Percentiles rank a stretch among this genome's conserved stretches.
phyloP scores from a whole-genome alignment of 92 coral and sea anemone genomes.

The Phenganax subtilis region DNA sequence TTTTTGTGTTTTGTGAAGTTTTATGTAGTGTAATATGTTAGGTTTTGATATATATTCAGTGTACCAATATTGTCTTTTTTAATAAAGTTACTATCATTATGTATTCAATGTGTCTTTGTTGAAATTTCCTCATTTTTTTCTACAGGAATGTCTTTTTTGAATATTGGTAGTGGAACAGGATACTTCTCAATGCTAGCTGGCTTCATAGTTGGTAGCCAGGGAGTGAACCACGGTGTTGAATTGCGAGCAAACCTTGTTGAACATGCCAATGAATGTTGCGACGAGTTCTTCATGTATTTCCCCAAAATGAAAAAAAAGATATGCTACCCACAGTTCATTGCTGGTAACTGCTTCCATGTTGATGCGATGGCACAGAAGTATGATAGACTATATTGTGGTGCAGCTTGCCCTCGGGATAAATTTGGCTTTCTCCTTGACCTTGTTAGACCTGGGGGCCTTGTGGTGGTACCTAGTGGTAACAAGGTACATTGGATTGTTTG shows the following conservation, averaged over 20 bases:
- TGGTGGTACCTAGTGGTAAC: conserved; percentile 78
- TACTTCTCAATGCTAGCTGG: conserved; percentile 88
- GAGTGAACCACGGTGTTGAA: conserved; percentile 86
- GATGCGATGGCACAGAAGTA: conserved; percentile 71
- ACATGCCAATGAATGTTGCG: conserved; percentile 73
- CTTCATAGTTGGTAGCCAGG: conserved; percentile 59
- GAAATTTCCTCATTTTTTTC: not conserved
- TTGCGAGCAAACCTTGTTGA: conserved; percentile 73
- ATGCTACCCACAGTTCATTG: conserved; percentile 72
- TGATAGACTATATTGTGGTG: conserved; percentile 91
- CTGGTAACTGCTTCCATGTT: conserved; percentile 91
- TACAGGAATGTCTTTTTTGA: conserved; percentile 86
- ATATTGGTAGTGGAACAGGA: conserved; percentile 97
- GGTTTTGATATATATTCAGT: not conserved
- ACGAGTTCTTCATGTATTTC: conserved; percentile 70
- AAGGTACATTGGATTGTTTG: conserved; percentile 46
- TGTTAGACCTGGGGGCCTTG: conserved; percentile 83
- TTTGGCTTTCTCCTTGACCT: conserved; percentile 64
- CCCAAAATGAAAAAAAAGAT: conserved; percentile 68
- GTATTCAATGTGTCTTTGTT: not conserved
- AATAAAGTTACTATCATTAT: not conserved
- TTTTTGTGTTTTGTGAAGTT: no score
- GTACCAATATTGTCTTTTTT: not conserved
- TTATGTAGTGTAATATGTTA: not conserved
- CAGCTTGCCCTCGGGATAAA: conserved; percentile 75